Conservation (phyloP, 2,797 vertebrate genomes). For the Sebastes oblongus region DNA sequence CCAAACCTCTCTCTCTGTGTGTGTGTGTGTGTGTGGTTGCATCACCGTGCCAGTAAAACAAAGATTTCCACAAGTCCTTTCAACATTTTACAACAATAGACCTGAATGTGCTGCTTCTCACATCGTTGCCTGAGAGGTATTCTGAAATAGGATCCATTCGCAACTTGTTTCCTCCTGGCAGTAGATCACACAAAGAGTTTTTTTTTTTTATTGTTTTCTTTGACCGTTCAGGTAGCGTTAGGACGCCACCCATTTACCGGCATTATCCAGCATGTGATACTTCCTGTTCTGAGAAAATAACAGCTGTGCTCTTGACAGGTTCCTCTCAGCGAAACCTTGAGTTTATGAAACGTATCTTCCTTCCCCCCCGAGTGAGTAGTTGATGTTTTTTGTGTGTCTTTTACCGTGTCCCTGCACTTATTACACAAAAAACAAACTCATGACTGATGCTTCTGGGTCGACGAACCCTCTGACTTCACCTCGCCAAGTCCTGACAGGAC, state of each 20-base stretch:
- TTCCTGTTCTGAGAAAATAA: conserved; percentile 61
- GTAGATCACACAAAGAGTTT: conserved; percentile 20
- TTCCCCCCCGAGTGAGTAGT: too few species aligned
- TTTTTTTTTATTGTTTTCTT: not conserved
- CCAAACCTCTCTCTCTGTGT: not conserved
- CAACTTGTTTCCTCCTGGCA: conserved; percentile 32
- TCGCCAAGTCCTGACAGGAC: conserved; percentile 49
- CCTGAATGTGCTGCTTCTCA: not conserved
- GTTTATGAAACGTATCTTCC: not conserved
- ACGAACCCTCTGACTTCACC: conserved; percentile 3
- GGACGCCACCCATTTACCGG: conserved; percentile 60
- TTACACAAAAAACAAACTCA: not conserved
- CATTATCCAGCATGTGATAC: conserved; percentile 35
- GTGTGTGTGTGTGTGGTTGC: not conserved
- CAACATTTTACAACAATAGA: not conserved
- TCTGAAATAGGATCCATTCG: conserved; percentile 14
- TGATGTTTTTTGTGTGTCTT: too few species aligned
- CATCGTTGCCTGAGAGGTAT: not conserved
- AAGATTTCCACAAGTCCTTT: not conserved
- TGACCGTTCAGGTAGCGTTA: conserved; percentile 42
- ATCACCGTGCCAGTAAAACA: not conserved
- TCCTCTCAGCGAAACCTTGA: not conserved
- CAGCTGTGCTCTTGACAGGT: conserved; percentile 4
- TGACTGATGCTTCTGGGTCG: not conserved
- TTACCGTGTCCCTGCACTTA: not conserved